A percentile compares a stretch with the other conserved stretches of the same genome.
Evolutionary conservation across 2,113 vertebrate species (phyloP).

Genomic region (Vombatus ursinus): DNA sequence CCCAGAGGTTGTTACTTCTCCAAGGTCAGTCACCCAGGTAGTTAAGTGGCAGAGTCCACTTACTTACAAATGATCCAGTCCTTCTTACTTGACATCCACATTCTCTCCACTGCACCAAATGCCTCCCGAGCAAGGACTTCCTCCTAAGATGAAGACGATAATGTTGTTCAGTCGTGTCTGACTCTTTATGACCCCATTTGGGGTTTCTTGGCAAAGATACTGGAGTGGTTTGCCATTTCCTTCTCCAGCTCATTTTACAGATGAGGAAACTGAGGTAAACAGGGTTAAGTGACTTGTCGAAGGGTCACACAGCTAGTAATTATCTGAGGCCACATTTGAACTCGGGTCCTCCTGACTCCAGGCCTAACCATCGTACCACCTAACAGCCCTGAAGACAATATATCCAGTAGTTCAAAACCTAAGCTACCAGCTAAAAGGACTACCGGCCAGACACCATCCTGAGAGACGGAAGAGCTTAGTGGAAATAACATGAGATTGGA

Average conservation of each 20-base stretch:
- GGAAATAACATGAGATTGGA: background rate
- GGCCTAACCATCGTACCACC: background rate
- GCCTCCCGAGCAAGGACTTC: constrained; percentile 23
- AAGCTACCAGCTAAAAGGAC: background rate
- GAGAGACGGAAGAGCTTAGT: background rate
- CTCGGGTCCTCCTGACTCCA: background rate
- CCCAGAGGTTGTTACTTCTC: background rate
- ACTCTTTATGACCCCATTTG: background rate
- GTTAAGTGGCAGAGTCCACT: background rate
- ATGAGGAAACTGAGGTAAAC: background rate
- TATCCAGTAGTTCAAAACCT: background rate
- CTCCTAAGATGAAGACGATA: constrained; percentile 38
- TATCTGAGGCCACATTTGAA: background rate
- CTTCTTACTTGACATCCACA: background rate
- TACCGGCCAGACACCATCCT: background rate
- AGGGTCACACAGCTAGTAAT: background rate
- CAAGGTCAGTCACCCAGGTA: background rate
- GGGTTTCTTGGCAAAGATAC: background rate
- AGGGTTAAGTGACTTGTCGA: background rate
- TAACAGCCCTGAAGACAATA: background rate
- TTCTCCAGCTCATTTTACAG: background rate
- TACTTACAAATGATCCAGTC: background rate
- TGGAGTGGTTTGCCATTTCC: background rate
- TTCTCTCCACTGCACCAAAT: background rate
- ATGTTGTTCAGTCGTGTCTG: background rate